Percentiles rank a stretch among this genome's conserved stretches.
phyloP scores from a whole-genome alignment of 2,888 invertebrate genomes.

The Hemicrepidius hirtus region DNA sequence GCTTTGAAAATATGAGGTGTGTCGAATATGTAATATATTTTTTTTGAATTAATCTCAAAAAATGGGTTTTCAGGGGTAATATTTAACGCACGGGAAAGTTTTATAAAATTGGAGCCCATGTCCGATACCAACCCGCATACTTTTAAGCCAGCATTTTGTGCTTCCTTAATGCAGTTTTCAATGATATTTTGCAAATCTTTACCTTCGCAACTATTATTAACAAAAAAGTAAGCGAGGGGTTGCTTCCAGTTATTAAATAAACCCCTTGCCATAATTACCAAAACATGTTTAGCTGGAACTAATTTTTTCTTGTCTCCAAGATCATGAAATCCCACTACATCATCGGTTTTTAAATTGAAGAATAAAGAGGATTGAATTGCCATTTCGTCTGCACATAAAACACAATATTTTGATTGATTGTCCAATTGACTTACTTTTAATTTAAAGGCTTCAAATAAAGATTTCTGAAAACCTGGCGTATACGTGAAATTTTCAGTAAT shows the following conservation, averaged over 20 bases:
- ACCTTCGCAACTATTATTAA: not conserved
- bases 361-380: conserved; percentile 14
- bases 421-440: not conserved
- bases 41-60: not conserved
- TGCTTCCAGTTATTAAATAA: not conserved
- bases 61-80: not conserved
- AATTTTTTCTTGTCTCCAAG: not conserved
- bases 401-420: not conserved
- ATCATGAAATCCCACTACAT: not conserved
- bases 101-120: not conserved
- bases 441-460: not conserved
- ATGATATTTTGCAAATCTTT: not conserved
- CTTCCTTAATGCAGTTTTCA: no score
- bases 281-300: not conserved
- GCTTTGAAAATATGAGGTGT: not conserved
- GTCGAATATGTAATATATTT: not conserved
- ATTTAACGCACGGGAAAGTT: not conserved
- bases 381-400: conserved; percentile 22
- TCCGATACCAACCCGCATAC: not conserved
- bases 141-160: no score
- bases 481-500: conserved; percentile 46
- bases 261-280: conserved; percentile 4
- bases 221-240: not conserved
- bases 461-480: not conserved
- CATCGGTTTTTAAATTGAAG: conserved; percentile 6